Conservation (phyloP, 2,113 vertebrate genomes). For the Laterallus jamaicensis region DNA sequence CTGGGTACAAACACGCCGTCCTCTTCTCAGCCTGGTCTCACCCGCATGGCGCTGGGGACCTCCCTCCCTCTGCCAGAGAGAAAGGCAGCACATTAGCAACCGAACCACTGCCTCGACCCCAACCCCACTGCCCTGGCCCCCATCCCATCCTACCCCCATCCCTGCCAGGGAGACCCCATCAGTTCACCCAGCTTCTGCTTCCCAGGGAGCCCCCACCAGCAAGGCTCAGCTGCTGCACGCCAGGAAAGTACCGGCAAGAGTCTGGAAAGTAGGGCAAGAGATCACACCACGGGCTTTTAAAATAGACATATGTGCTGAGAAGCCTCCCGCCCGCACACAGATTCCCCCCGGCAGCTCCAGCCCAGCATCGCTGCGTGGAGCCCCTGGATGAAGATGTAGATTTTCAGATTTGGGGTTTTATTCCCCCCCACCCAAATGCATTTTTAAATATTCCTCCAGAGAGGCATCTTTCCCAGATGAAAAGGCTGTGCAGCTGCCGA, state of each 20-base stretch:
- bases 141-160: neutral
- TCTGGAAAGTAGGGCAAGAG: conserved; percentile 62
- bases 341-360: conserved; percentile 28
- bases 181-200: neutral
- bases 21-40: neutral
- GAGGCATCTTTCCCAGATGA: neutral
- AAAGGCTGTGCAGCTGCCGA: neutral
- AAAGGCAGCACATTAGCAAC: neutral
- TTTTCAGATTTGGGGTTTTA: neutral
- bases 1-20: neutral
- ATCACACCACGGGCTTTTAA: conserved; percentile 44
- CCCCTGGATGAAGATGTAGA: neutral
- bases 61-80: neutral
- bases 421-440: neutral
- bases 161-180: neutral
- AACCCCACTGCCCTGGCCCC: neutral
- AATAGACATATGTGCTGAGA: conserved; percentile 38
- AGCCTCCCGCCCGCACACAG: conserved; percentile 24
- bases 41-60: neutral
- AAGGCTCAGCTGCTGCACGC: neutral
- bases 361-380: neutral
- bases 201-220: neutral
- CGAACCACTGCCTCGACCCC: neutral
- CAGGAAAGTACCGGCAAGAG: conserved; percentile 39
- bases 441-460: neutral